Base-by-base conservation (phyloP, 1,140 invertebrate genomes). In the Pentalonia nigronervosa region DNA sequence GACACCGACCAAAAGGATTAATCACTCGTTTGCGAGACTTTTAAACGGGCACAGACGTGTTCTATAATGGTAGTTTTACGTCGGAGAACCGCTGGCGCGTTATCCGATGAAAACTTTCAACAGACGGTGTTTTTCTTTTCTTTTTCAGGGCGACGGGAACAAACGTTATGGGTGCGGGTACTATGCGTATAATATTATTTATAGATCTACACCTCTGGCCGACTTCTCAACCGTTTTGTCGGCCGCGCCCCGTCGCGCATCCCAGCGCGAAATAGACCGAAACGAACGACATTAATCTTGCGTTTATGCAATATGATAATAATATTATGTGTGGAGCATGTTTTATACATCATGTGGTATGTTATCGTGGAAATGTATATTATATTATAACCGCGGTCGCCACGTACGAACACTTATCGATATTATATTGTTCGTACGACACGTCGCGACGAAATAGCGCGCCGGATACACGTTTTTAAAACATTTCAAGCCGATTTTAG, bases 21-120 rank as follows among this genome's bases (percentile, higher is more conserved):
- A 76, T 76, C 60, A 76, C 30, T 76, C 60, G 60, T 76, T 76
- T n/a, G 30, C n/a, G 30, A 23, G 60, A 76, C 60, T 76, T 76
- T n/a, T 76, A 76, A 76, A 76, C 60, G 60, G 30, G n/a, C 60
- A 76, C 60, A 76, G n/a, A 76, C n/a, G 60, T 76, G 60, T 76
- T 76, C n/a, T 76, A 76, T 76, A n/a, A 76, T 76, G 60, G 30
- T 76, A n/a, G 60, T 76, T 76, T 76, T n/a, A 76, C 60, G 14
- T 4, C 60, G n/a, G n/a, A 76, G n/a, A 76, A 76, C 30, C 60
- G 6, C 60, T 76, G 30, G n/a, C 60, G 60, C n/a, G 60, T 76
- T 76, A 76, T 76, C 60, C 60, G 60, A 17, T 76, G n/a, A 6
- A 76, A 76, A 76, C 60, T 76, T 76, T 76, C 3, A 76, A 76